Evolutionary conservation across 2,888 invertebrate genomes (phyloP).

Genomic region (Mythimna lalbum): DNA sequence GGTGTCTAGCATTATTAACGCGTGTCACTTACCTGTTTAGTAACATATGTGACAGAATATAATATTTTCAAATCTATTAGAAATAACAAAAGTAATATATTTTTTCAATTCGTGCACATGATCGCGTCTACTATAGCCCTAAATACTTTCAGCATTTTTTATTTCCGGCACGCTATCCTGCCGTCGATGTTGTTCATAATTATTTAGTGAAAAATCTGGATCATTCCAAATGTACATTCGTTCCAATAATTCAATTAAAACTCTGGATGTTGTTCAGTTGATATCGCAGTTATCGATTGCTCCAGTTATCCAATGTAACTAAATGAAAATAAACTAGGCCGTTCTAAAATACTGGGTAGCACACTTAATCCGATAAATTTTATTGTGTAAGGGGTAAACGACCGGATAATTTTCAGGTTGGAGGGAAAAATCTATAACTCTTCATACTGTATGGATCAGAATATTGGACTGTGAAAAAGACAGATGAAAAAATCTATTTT

Average conservation of each 20-base stretch:
- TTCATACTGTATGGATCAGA: too few relatives aligned
- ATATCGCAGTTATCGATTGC: not conserved
- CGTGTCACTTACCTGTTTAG: too few relatives aligned
- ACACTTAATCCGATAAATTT: not conserved
- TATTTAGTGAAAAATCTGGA: not conserved
- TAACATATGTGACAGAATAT: too few relatives aligned
- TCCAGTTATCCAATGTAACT: not conserved
- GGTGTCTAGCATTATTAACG: too few relatives aligned
- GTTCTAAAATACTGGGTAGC: not conserved
- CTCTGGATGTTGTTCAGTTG: not conserved
- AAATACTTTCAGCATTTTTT: not conserved
- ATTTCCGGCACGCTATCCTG: too few relatives aligned
- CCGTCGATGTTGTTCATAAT: not conserved
- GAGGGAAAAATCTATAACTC: too few relatives aligned
- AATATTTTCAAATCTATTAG: not conserved
- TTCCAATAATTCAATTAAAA: not conserved
- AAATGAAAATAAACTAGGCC: not conserved
- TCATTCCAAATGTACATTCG: conserved; percentile 6
- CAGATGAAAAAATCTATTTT: too few relatives aligned
- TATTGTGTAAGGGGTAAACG: too few relatives aligned
- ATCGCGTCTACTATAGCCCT: not conserved
- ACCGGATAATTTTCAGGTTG: too few relatives aligned
- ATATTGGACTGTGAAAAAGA: too few relatives aligned
- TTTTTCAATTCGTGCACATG: not conserved
- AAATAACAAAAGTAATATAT: too few relatives aligned